Evolutionary conservation across 1,140 invertebrate genomes (phyloP).

Genomic region (Trichonephila inaurata): DNA sequence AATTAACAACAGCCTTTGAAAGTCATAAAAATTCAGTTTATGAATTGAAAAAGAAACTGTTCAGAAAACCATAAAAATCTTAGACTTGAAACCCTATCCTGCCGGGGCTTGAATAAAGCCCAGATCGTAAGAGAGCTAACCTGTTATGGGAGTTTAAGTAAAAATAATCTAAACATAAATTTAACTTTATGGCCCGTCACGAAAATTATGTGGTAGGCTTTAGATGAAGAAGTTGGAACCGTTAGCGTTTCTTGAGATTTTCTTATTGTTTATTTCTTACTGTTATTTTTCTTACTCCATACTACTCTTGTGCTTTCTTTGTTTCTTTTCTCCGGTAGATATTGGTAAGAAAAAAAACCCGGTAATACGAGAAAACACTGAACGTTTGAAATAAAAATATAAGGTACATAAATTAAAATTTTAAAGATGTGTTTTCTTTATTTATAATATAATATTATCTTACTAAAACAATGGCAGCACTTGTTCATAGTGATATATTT

Average conservation of each 20-base stretch:
- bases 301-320: not conserved
- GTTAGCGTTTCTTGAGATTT: not conserved
- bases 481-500: no score
- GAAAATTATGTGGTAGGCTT: conserved; percentile 4
- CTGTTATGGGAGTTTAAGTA: conserved; percentile 27
- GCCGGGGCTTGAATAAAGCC: not conserved
- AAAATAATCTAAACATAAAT: conserved; percentile 35
- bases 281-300: not conserved
- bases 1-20: not conserved
- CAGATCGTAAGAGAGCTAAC: no score
- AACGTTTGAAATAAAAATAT: no score
- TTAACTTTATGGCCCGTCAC: not conserved
- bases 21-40: conserved; percentile 26
- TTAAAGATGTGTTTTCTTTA: no score
- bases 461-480: no score
- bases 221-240: not conserved
- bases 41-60: conserved; percentile 38
- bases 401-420: no score
- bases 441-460: no score
- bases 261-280: not conserved
- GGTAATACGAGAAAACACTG: no score
- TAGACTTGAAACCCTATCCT: not conserved
- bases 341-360: no score
- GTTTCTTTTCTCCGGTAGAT: not conserved
- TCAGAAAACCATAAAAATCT: conserved; percentile 50